Evolutionary conservation across 2,113 vertebrate genomes (phyloP).

Genomic region (Cyrtonyx montezumae): DNA sequence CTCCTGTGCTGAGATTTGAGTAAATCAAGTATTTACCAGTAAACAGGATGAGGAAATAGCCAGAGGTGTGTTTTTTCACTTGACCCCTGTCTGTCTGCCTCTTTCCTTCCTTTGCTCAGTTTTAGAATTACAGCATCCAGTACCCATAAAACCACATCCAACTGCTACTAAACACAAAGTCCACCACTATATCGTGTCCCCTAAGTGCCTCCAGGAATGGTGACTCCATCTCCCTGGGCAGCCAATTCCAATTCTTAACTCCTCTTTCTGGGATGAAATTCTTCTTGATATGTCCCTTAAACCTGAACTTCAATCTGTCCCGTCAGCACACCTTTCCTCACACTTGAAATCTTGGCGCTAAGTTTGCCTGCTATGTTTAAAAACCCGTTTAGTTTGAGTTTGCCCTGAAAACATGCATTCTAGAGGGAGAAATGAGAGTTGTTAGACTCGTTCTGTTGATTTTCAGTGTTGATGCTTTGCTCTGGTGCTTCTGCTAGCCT

Average conservation of each 20-base stretch:
- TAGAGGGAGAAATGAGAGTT: background rate
- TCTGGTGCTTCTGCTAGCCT: background rate
- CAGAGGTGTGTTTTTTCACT: background rate
- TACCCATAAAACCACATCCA: background rate
- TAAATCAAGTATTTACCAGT: background rate
- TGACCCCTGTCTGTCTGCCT: background rate
- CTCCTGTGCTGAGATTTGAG: background rate
- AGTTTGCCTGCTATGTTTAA: background rate
- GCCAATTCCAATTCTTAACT: background rate
- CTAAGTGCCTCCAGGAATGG: background rate
- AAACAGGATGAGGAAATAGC: background rate
- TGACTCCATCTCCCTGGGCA: background rate
- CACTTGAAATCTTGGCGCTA: background rate
- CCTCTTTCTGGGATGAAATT: background rate
- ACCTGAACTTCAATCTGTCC: background rate
- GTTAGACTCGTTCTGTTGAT: background rate
- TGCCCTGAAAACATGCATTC: background rate
- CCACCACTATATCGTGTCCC: background rate
- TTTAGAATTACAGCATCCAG: background rate
- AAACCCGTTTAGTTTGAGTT: background rate
- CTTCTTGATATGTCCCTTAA: background rate
- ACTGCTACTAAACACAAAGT: background rate
- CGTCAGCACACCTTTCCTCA: background rate
- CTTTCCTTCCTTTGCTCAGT: background rate
- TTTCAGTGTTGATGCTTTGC: background rate